Base-by-base conservation (phyloP, 2,113 vertebrate genomes). In the Lepisosteus oculatus region DNA sequence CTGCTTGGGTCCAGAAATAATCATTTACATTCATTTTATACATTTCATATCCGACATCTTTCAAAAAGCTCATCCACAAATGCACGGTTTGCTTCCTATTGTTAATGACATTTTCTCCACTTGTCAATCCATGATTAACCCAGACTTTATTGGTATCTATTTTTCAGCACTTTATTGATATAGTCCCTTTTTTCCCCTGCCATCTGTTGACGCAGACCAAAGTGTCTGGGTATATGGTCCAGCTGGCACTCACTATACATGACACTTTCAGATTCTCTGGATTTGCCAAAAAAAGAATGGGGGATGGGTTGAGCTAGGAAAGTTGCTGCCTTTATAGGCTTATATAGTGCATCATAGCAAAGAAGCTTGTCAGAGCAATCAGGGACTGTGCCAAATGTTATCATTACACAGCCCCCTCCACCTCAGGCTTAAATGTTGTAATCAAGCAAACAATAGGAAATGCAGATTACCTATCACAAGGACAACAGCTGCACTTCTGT, bases 401-500 rank as follows among this genome's bases (percentile, higher is more conserved):
- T 87, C 85, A 76, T 78, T 78, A 81, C 80, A 76, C 45, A 86
- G 79, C 72, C 73, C 76, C 72, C 62, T 70, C 54, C 55, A 61
- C 6, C 72, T 73, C 67, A 63, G 65, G 68, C 81, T 76, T 71
- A 83, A 78, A 80, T 81, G 80, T 78, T 86, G 87, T 81, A 86
- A 90, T 87, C 82, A 64, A 57, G 29, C 77, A 83, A 83, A 92
- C 90, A 90, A 90, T 90, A 86, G 88, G 76, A 74, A 84, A 83
- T 83, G 86, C 82, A 86, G 84, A 88, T 89, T 84, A 89, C 87
- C 85, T 66, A 72, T 89, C 88, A 90, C 91, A 91, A 87, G 90
- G 91, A 83, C 79, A 82, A 94, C 94, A 95, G 93, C 93, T 94
- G 94, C 86, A 74, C 71, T 67, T 79, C 79, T 72, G 75, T 81